Base-by-base conservation (phyloP, 92 coral and sea anemone species). In the Meandrina meandrites region DNA sequence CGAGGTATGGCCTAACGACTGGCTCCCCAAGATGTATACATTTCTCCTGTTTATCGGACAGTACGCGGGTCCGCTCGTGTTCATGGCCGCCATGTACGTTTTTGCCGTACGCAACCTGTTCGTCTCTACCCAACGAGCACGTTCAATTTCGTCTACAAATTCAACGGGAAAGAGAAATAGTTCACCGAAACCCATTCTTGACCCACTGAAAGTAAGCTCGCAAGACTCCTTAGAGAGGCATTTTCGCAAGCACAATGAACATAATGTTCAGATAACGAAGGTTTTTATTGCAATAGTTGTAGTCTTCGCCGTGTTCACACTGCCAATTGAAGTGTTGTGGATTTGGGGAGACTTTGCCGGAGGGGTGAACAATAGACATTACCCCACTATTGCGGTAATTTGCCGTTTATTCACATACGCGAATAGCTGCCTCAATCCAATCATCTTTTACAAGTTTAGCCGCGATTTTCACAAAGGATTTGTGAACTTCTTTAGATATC, bases 391-490 rank as follows among this genome's bases (percentile, higher is more conserved):
- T 1, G 83, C 91, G 18, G 82, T 88, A 42, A 27, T 88, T 9
- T 91, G 94, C 22, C 94, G 90, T 42, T 88, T 89, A 69, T 91
- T 91, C 77, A 91, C 91, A 15, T 91, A 91, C 62, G 87, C 94
- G 9, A 91, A 91, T 77, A 73, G 89, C 40, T 91, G 91, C 34
- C 8, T 91, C n/a, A 91, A 91, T 51, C 94, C 94, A 19, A 19
- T 88, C 32, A 89, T 91, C 58, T 91, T 91, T 34, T 91, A 88
- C 82, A 75, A 75, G 50, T 85, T 77, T 19, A 91, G 86, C 78
- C 70, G 75, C 37, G 91, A 91, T 75, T 91, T 91, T 54, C 86
- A 88, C 34, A 28, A 67, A 30, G 89, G 94, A n/a, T 88, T 91
- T 58, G 21, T 78, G 40, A 37, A 76, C 68, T 6, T 85, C 77